Base-by-base conservation (phyloP, 2,113 vertebrate genomes). In the Apaloderma vittatum region DNA sequence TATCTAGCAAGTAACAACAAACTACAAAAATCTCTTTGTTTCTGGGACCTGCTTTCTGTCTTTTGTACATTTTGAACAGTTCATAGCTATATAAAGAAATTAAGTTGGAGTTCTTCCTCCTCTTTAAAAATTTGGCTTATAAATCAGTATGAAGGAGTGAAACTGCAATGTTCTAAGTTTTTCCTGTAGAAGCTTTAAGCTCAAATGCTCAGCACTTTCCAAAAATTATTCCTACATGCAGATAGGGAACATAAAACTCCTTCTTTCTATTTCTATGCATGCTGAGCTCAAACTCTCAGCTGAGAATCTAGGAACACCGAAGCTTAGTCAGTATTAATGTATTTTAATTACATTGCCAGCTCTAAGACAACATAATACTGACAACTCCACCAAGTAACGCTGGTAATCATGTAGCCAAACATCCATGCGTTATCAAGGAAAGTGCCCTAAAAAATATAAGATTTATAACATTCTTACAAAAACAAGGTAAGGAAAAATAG, bases 401-500 rank as follows among this genome's bases (percentile, higher is more conserved):
- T 52, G 57, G 92, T 29, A 84, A 65, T 40, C 48, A 6, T 22
- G 55, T 52, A 45, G 55, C 48, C 80, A 81, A 91, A 48, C 20
- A 75, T 20, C 63, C 57, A 57, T 19, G 29, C 9, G 11, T 34
- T 63, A 62, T 3, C 62, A 70, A 57, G 34, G 30, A 49, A 76
- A 83, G 32, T 12, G 9, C 48, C 52, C 58, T 9, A 74, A 74
- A 80, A 72, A 55, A 40, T 40, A 40, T 24, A 51, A 36, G 48
- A 74, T 65, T 80, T 89, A 71, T 54, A 43, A 43, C 34, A 80
- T 43, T 55, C 32, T 81, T 34, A 51, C 37, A 90, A 77, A 92
- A 94, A 46, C 52, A 61, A 68, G 59, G 37, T 63, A 73, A 90
- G 74, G 77, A 91, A 90, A 57, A 93, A 93, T 34, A 80, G 79